phyloP scores from a whole-genome alignment of 1,140 invertebrate species.

The Panonychus citri region DNA sequence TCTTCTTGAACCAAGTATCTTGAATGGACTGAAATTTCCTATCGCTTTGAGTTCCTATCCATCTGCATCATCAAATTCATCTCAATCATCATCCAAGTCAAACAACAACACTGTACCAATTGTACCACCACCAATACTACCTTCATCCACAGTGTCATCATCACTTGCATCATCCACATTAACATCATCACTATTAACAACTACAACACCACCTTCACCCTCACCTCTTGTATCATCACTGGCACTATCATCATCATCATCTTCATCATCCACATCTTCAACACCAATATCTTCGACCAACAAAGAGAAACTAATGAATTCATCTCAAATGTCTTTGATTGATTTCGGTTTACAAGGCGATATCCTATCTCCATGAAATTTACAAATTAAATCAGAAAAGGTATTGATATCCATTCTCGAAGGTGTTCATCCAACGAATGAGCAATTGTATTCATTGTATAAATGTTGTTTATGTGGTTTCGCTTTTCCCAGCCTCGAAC shows the following conservation, averaged over 20 bases:
- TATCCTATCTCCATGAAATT: slow-evolving; percentile 3
- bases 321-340: background rate
- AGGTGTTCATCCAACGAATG: slow-evolving; percentile 21
- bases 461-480: slow-evolving; percentile 27
- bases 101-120: background rate
- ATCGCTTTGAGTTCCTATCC: slow-evolving; percentile 5
- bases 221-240: no score
- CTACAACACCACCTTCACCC: background rate
- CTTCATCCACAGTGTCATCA: background rate
- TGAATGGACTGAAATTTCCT: background rate
- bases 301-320: no score
- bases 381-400: slow-evolving; percentile 21
- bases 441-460: slow-evolving; percentile 23
- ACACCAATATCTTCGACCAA: slow-evolving; percentile 4
- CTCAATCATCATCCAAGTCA: background rate
- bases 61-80: slow-evolving; percentile 5
- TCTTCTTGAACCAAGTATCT: slow-evolving; percentile 1
- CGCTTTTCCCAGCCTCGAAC: slow-evolving; percentile 20
- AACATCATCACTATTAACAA: background rate
- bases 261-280: background rate
- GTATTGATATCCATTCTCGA: slow-evolving; percentile 24
- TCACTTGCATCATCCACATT: background rate
- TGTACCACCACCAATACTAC: background rate
- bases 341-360: slow-evolving; percentile 5
- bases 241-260: background rate